A percentile compares a stretch with the other conserved stretches of the same genome.
Conservation (phyloP, 2,797 vertebrate species). For the Peromyscus nudipes region DNA sequence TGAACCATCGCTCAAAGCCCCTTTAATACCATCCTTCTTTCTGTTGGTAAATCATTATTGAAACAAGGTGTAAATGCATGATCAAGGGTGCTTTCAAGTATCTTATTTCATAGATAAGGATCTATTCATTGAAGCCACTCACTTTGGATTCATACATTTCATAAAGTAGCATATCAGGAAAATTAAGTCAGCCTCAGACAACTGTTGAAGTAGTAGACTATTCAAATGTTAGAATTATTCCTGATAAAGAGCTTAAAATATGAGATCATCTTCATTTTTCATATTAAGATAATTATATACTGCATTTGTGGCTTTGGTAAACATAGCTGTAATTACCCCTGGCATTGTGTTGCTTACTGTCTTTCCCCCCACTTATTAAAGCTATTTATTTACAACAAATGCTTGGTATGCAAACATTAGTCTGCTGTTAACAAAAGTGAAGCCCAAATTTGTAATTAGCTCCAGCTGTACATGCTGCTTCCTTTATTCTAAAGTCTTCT, state of each 20-base stretch:
- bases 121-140: constrained; percentile 53
- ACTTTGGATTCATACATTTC: constrained; percentile 51
- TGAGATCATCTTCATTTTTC: constrained; percentile 81
- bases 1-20: neutral
- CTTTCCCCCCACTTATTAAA: constrained; percentile 74
- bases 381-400: constrained; percentile 82
- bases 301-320: constrained; percentile 80
- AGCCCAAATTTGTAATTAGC: constrained; percentile 86
- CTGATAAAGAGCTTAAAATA: constrained; percentile 78
- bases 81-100: constrained; percentile 51
- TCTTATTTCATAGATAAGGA: neutral
- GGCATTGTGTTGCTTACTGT: constrained; percentile 67
- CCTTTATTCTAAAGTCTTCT: constrained; percentile 78
- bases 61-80: constrained; percentile 35
- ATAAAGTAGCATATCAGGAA: constrained; percentile 54
- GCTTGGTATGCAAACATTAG: constrained; percentile 83
- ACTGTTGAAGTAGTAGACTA: constrained; percentile 53
- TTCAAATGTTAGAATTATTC: constrained; percentile 77
- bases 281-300: constrained; percentile 83
- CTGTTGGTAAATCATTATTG: neutral
- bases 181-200: constrained; percentile 73
- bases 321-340: constrained; percentile 77
- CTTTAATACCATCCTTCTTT: neutral
- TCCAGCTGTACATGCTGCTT: constrained; percentile 80
- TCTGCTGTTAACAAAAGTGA: constrained; percentile 82